Percentiles rank a stretch among this genome's conserved stretches.
phyloP scores from a whole-genome alignment of 2,797 vertebrate genomes.

The Sebastes itinus region DNA sequence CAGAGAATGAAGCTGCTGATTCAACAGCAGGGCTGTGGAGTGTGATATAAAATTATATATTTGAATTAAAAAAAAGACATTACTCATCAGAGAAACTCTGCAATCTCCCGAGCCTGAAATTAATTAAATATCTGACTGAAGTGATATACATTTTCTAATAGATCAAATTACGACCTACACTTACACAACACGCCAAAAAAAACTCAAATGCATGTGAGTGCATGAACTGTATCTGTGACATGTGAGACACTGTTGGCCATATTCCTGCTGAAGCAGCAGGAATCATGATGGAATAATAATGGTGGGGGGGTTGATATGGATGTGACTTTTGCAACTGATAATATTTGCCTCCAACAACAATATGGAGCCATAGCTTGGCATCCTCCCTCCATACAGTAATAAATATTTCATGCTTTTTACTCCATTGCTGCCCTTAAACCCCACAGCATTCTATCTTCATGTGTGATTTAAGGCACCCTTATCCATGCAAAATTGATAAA shows the following conservation, averaged over 20 bases:
- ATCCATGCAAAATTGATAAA: slow-evolving; percentile 17
- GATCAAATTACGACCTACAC: not conserved
- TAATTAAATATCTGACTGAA: not conserved
- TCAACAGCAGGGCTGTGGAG: not conserved
- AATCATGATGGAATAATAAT: slow-evolving; percentile 1
- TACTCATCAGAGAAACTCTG: not conserved
- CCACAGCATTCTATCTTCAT: not conserved
- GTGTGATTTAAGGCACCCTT: not conserved
- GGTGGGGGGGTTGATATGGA: not conserved
- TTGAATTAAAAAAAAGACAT: not conserved
- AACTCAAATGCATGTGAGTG: not conserved
- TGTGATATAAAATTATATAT: not conserved
- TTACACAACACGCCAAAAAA: not conserved
- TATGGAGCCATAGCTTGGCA: not conserved
- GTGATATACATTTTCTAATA: not conserved
- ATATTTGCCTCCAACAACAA: slow-evolving; percentile 11
- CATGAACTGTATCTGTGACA: not conserved
- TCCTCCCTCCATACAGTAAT: slow-evolving; percentile 25
- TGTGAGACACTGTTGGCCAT: not conserved
- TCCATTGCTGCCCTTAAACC: slow-evolving; percentile 33
- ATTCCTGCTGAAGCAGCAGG: not conserved
- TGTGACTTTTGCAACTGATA: slow-evolving; percentile 2
- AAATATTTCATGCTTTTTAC: slow-evolving; percentile 58
- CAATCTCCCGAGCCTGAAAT: not conserved
- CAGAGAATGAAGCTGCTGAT: not conserved